These are phyloP conservation scores for Zaprionus nigranus DNA, from an alignment of 1,140 invertebrate species.

Conservation along the genomic window DNA sequence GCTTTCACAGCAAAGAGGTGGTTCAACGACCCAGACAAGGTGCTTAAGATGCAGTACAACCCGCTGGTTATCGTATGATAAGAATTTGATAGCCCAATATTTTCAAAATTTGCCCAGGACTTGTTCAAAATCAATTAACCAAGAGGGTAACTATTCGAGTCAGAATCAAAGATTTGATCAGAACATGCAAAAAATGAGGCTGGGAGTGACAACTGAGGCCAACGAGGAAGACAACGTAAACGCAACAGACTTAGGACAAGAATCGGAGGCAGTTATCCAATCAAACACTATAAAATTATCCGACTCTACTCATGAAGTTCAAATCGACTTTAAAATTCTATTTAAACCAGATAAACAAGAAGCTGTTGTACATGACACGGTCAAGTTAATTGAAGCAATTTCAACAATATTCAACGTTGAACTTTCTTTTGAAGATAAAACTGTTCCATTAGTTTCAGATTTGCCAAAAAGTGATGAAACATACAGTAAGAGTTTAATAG, in stretches of 20 bases:
- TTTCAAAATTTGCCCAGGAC: neutral
- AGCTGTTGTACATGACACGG: neutral
- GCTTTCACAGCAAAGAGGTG: neutral
- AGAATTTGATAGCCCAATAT: neutral
- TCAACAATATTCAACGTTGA: neutral
- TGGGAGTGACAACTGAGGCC: neutral
- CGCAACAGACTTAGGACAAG: neutral
- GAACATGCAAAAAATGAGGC: neutral
- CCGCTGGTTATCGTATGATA: neutral
- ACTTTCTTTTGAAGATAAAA: neutral
- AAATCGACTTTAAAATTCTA: neutral
- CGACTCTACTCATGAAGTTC: neutral
- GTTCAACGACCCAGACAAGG: neutral
- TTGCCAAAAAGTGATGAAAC: neutral
- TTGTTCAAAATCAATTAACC: neutral
- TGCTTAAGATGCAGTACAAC: neutral
- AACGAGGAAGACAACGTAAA: neutral
- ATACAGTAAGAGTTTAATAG: neutral
- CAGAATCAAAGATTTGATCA: too few species aligned
- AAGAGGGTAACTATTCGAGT: neutral
- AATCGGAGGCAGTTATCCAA: neutral
- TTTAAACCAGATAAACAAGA: neutral
- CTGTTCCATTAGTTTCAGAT: neutral
- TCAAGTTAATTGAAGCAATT: neutral
- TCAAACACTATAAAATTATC: too few species aligned